These are phyloP conservation scores for Bubo bubo DNA, from an alignment of 2,113 vertebrate species.

Conservation along the genomic window DNA sequence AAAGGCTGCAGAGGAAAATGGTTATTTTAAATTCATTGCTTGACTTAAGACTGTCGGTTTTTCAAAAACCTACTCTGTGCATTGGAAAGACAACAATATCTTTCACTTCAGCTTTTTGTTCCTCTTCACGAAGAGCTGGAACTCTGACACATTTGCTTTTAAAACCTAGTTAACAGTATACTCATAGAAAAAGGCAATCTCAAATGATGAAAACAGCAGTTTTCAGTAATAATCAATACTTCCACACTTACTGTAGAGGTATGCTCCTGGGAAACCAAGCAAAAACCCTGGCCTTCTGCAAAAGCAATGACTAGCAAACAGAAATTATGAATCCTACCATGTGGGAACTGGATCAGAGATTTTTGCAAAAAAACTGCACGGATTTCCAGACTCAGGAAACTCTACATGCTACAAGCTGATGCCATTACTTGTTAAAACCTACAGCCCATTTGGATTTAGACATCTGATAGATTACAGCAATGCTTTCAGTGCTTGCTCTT, in stretches of 20 bases:
- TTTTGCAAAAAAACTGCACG: background rate
- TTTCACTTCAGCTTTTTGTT: conserved; percentile 32
- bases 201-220: background rate
- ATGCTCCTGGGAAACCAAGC: background rate
- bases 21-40: conserved; percentile 59
- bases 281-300: background rate
- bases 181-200: background rate
- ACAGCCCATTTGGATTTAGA: background rate
- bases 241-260: background rate
- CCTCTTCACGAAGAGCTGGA: background rate
- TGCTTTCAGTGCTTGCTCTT: background rate
- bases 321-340: background rate
- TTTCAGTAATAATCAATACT: background rate
- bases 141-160: conserved; percentile 1
- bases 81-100: background rate
- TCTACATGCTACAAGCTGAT: background rate
- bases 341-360: background rate
- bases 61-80: conserved; percentile 25
- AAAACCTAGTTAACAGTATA: background rate
- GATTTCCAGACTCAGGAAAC: background rate
- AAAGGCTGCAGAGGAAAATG: conserved; percentile 49
- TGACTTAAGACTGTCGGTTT: conserved; percentile 23
- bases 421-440: background rate
- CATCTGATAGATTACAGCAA: background rate
- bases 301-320: background rate